Percentiles rank a stretch among this genome's conserved stretches.
These are phyloP conservation scores for Neotoma lepida DNA, from an alignment of 2,113 vertebrate species.

Conservation along the genomic window DNA sequence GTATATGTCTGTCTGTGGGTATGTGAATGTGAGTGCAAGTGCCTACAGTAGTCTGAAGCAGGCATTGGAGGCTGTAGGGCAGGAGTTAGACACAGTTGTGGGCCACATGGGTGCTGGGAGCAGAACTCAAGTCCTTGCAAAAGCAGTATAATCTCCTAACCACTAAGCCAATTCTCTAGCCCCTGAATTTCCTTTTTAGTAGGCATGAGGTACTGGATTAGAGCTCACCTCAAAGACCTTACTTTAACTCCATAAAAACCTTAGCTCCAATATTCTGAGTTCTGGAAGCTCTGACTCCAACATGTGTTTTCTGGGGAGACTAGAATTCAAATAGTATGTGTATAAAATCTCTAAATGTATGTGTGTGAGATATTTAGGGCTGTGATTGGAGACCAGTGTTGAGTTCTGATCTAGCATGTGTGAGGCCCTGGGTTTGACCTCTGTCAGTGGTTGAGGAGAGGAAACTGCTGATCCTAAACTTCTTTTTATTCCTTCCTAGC, in stretches of 20 bases:
- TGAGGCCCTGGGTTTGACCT: not conserved
- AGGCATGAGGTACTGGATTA: not conserved
- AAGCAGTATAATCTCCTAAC: not conserved
- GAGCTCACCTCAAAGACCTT: not conserved
- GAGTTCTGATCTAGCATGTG: not conserved
- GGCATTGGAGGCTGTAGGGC: not conserved
- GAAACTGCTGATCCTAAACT: not conserved
- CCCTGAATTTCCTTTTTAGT: not conserved
- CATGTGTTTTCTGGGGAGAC: not conserved
- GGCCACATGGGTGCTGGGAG: not conserved
- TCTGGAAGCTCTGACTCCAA: not conserved
- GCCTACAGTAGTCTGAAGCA: not conserved
- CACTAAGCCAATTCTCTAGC: not conserved
- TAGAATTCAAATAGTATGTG: not conserved
- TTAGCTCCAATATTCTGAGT: not conserved
- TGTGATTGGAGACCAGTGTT: not conserved
- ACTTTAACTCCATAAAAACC: not conserved
- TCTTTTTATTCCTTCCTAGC: slow-evolving; percentile 82
- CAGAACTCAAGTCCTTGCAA: not conserved
- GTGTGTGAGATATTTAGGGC: not conserved
- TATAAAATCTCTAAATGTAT: slow-evolving; percentile 34
- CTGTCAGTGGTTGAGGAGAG: not conserved
- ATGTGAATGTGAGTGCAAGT: not conserved
- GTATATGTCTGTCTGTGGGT: not conserved
- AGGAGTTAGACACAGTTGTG: not conserved